Evolutionary conservation across 2,888 invertebrate genomes (phyloP).

Genomic region (Apamea anceps): DNA sequence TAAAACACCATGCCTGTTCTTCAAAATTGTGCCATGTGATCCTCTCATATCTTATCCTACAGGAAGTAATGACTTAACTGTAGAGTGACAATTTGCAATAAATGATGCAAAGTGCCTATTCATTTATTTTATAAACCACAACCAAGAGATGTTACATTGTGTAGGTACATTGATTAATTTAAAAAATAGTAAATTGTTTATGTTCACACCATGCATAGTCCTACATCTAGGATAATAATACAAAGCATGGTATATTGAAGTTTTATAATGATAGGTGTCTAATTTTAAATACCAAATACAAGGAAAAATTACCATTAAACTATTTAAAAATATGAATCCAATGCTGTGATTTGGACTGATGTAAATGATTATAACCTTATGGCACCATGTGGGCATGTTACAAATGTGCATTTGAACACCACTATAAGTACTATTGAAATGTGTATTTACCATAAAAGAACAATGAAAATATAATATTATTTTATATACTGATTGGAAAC

Average conservation of each 20-base stretch:
- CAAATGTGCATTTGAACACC: neutral
- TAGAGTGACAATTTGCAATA: neutral
- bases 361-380: conserved; percentile 29
- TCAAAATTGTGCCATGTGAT: conserved; percentile 30
- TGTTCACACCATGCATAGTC: neutral
- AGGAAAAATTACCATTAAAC: neutral
- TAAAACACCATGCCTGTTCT: conserved; percentile 33
- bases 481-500: neutral
- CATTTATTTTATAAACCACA: neutral
- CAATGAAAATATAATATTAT: neutral
- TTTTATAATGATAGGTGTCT: neutral
- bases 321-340: conserved; percentile 4
- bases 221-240: neutral
- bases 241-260: neutral
- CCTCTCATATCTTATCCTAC: neutral
- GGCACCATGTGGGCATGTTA: conserved; percentile 31
- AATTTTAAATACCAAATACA: neutral
- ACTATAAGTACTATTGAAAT: neutral
- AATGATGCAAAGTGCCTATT: neutral
- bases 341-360: neutral
- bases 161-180: too few relatives aligned
- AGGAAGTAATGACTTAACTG: conserved; percentile 11
- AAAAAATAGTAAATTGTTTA: neutral
- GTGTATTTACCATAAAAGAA: neutral
- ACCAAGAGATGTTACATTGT: neutral